Conservation (phyloP, 2,113 vertebrate genomes). For the Marmota monax region DNA sequence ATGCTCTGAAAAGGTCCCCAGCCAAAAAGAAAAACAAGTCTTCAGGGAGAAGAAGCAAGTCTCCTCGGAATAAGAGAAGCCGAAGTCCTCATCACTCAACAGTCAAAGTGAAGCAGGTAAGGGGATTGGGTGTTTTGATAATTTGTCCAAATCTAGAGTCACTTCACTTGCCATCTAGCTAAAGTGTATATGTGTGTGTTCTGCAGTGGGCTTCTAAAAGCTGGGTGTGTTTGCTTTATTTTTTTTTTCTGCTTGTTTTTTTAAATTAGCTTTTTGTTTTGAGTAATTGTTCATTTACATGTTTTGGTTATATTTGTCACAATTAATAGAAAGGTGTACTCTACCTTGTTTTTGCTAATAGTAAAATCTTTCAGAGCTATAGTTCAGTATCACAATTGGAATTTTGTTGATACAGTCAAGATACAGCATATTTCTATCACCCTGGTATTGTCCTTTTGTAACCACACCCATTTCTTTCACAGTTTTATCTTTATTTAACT, state of each 20-base stretch:
- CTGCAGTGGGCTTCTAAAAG: neutral
- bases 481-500: neutral
- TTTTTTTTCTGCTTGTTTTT: neutral
- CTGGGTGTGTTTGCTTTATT: neutral
- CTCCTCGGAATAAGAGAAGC: constrained; percentile 91
- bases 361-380: neutral
- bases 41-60: constrained; percentile 89
- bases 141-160: neutral
- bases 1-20: constrained; percentile 89
- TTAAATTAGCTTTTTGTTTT: constrained; percentile 11
- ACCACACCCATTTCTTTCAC: neutral
- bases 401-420: neutral
- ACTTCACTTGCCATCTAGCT: neutral
- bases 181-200: neutral
- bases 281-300: neutral
- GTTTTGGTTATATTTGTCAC: neutral
- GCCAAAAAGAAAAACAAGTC: constrained; percentile 89
- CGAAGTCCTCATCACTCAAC: constrained; percentile 90
- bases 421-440: neutral
- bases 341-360: neutral
- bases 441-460: neutral
- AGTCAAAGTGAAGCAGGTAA: constrained; percentile 93
- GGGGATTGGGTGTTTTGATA: neutral
- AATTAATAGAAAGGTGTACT: neutral
- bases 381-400: neutral